Evolutionary conservation across 2,888 invertebrate genomes (phyloP), one percentile per base, ranked within the genome.

Genomic region (Ferdinandea cuprea): DNA sequence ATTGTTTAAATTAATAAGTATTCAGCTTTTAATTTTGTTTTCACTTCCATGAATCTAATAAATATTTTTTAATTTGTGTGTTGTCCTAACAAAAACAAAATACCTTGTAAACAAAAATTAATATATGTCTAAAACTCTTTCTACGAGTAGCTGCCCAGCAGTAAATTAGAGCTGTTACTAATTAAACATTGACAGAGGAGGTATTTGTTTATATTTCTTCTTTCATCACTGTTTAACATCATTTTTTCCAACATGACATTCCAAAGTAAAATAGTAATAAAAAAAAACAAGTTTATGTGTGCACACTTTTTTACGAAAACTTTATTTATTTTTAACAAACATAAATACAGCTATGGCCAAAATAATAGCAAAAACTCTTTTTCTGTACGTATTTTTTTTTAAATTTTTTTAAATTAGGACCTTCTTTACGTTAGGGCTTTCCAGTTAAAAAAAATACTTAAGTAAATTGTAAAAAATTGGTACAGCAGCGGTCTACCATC

Each of bases 61-160:
- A 25, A n/a, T n/a, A n/a, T 25, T 25, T 25, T 25, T 25, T 25
- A 3, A 25, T 25, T 5, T 81, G 54, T 78, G 61, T 68, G 78
- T 78, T 78, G 83, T 83, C 54, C 61, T 83, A 83, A 83, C 83
- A 76, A 81, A 50, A 35, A 35, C 3, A 25, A n/a, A 40, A 40
- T 13, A 11, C 5, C 11, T 44, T 44, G 19, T 44, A 44, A 3
- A 15, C 1, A 40, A 40, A 15, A 13, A 37, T 4, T 5, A 40
- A 7, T 40, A 37, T n/a, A 37, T 13, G 13, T 15, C 1, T 40
- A 13, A 25, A 25, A 5, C 25, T 25, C 25, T 25, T 25, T 5
- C 25, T 25, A 25, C 5, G 25, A 25, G 25, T 25, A 25, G 5
- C 25, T 25, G 25, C 2, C 25, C 25, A 25, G 3, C 25, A 25